phyloP scores from a whole-genome alignment of 2,797 vertebrate species.

The Silurus lanzhouensis region DNA sequence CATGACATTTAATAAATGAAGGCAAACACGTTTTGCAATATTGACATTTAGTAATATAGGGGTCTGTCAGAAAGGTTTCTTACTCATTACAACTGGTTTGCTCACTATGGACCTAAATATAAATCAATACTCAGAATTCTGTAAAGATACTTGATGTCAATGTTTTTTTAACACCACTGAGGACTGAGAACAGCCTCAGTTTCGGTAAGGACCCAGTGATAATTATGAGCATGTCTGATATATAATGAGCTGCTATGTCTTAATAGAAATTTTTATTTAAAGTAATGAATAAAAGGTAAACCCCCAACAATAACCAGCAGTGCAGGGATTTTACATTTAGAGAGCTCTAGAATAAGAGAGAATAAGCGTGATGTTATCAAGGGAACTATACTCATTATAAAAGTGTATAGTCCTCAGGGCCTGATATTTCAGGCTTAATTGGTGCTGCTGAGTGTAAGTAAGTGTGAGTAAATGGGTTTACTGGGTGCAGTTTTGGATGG shows the following conservation, averaged over 20 bases:
- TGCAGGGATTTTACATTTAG: neutral
- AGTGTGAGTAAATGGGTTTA: neutral
- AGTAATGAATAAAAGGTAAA: neutral
- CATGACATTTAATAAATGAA: no score
- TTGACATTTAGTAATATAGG: neutral
- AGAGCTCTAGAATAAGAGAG: neutral
- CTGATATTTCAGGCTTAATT: neutral
- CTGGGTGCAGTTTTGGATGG: neutral
- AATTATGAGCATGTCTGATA: neutral
- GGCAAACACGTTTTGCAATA: no score
- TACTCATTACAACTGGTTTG: neutral
- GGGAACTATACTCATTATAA: neutral
- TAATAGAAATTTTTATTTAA: neutral
- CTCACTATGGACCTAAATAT: neutral
- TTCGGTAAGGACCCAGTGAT: neutral
- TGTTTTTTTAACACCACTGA: neutral
- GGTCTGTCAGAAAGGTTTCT: neutral
- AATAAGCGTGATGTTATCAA: neutral
- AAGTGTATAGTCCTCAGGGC: neutral
- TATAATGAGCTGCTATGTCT: neutral
- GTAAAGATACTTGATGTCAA: neutral
- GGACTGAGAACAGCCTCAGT: neutral
- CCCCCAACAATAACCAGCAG: neutral
- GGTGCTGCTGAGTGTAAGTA: neutral
- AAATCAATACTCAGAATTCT: neutral